A percentile compares a stretch with the other conserved stretches of the same genome.
Evolutionary conservation across 2,888 invertebrate species (phyloP).

Genomic region (Campoplex nolae): DNA sequence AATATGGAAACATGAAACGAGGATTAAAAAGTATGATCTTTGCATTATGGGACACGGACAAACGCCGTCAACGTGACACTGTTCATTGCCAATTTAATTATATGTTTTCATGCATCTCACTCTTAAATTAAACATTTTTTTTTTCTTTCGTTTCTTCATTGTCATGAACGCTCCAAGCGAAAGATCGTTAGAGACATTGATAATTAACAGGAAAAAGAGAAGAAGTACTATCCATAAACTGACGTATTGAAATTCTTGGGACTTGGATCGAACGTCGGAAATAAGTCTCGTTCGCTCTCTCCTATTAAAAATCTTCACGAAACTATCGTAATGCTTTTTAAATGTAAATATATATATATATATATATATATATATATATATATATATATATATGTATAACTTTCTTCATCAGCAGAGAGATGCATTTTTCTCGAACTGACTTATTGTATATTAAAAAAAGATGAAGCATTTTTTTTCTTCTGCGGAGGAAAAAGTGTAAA

Average conservation of each 20-base stretch:
- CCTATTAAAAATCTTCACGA: conserved; percentile 38
- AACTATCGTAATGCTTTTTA: conserved; percentile 44
- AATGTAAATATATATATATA: conserved; percentile 40
- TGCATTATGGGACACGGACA: conserved; percentile 50
- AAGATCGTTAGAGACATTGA: conserved; percentile 16
- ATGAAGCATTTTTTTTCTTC: conserved; percentile 42
- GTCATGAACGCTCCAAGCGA: not conserved
- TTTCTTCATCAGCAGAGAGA: conserved; percentile 22
- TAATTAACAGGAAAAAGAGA: not conserved
- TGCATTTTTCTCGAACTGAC: conserved; percentile 21
- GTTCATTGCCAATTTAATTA: conserved; percentile 70
- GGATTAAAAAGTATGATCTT: conserved; percentile 18
- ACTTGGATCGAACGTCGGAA: conserved; percentile 22
- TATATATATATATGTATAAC: conserved; percentile 38
- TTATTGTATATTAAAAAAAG: conserved; percentile 46
- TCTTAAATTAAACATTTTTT: conserved; percentile 44
- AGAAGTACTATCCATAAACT: conserved; percentile 25
- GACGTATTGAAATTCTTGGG: conserved; percentile 30
- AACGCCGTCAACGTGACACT: conserved; percentile 68
- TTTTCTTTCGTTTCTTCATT: conserved; percentile 20
- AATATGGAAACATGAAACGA: conserved; percentile 24
- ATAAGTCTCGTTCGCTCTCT: conserved; percentile 47
- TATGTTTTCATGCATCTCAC: conserved; percentile 69
- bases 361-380: conserved; percentile 40
- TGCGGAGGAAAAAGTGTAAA: conserved; percentile 16